Base-by-base conservation (phyloP, 1,140 invertebrate genomes). In the Eufriesea mexicana region DNA sequence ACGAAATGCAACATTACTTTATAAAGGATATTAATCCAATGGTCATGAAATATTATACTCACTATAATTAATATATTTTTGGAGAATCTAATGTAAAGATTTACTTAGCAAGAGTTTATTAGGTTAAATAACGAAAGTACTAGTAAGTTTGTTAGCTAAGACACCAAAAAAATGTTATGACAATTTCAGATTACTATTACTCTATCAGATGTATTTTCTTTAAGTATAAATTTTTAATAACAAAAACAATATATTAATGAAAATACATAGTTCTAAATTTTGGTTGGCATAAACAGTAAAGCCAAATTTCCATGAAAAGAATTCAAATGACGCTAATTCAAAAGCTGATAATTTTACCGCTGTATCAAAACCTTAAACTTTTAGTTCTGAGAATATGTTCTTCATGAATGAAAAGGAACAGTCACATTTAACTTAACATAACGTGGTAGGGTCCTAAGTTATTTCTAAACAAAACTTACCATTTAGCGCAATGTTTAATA, bases 281-380 rank as follows among this genome's bases (percentile, higher is more conserved):
- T 82, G 14, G 51, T 73, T 76, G 28, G 79, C 57, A 76, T 82
- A 85, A 83, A 85, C 66, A 85, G 49, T 82, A 66, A 76, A 76
- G 79, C 51, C 79, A 54, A 61, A 59, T 85, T 76, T 25, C 77
- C 79, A 85, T 71, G 64, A 45, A 9, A 28, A 14, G 12, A 12
- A 42, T 54, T 45, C 9, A 5, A 42, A 59, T 47, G 76, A 83
- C 57, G 75, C 67, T 61, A 45, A 71, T 83, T 83, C 81, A 79
- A 83, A 80, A 45, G 45, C 18, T 62, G 72, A 68, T 59, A 9
- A 71, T 83, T 78, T 79, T 83, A 51, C 49, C 75, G 67, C 66
- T 70, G 54, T 67, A 66, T 76, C 45, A 8, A 35, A 74, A 79
- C 54, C 25, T 10, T 28, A 74, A 20, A 54, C 2, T 45, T 12